A percentile compares a stretch with the other conserved stretches of the same genome.
Evolutionary conservation across 2,113 vertebrate species (phyloP).

Genomic region (Nycticryphes semicollaris): DNA sequence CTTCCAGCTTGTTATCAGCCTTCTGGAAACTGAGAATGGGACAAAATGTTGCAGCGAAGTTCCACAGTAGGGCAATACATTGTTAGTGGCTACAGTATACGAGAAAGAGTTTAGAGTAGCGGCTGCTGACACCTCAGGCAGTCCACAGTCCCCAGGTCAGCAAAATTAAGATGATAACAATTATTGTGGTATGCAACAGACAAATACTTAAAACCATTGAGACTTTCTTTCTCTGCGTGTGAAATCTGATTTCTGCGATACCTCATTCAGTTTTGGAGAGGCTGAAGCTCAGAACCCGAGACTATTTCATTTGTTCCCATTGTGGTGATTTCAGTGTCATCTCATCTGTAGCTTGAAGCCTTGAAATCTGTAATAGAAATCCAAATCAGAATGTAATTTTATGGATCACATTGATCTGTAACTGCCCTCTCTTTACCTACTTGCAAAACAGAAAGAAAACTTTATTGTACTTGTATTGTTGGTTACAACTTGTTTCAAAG

Average conservation of each 20-base stretch:
- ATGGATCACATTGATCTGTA: not conserved
- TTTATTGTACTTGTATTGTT: not conserved
- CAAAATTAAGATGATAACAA: not conserved
- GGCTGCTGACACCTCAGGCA: not conserved
- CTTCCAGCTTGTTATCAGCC: not conserved
- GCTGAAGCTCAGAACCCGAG: not conserved
- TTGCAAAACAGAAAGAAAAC: not conserved
- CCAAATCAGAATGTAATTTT: not conserved
- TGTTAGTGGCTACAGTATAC: not conserved
- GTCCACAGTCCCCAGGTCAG: not conserved
- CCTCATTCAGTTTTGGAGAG: not conserved
- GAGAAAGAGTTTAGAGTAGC: not conserved
- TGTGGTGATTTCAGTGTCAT: not conserved
- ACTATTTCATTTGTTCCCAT: not conserved
- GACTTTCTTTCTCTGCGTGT: not conserved
- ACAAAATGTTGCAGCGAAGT: not conserved
- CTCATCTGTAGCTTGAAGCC: not conserved
- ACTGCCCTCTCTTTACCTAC: not conserved
- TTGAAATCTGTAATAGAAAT: not conserved
- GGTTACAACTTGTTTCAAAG: not conserved
- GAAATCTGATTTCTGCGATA: not conserved
- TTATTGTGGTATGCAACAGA: not conserved
- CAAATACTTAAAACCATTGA: not conserved
- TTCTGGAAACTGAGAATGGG: not conserved
- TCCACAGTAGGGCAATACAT: not conserved